These are phyloP conservation scores for Microctonus aethiopoides DNA, from an alignment of 2,888 invertebrate species.

Conservation along the genomic window DNA sequence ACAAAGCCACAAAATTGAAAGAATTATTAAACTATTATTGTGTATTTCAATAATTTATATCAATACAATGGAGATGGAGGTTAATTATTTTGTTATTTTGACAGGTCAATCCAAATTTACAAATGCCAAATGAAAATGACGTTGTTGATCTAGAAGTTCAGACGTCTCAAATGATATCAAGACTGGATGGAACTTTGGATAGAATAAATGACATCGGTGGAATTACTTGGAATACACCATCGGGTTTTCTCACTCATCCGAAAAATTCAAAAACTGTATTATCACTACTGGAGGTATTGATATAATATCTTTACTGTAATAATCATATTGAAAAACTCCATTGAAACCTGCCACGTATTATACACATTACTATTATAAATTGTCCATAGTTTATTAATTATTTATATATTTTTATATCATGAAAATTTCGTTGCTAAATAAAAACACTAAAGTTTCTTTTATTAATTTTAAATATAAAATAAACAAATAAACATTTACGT, in stretches of 20 bases:
- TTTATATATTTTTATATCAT: not conserved
- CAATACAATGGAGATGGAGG: not conserved
- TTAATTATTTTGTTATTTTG: constrained; percentile 53
- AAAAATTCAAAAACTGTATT: constrained; percentile 70
- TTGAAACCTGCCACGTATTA: not conserved
- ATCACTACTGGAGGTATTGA: constrained; percentile 66
- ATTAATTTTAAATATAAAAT: no score
- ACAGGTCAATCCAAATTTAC: constrained; percentile 59
- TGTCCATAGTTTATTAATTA: not conserved
- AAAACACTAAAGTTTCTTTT: no score
- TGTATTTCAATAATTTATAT: not conserved
- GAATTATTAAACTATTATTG: not conserved
- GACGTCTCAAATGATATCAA: constrained; percentile 78
- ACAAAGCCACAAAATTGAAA: not conserved
- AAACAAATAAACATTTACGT: no score
- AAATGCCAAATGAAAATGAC: constrained; percentile 49
- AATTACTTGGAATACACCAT: constrained; percentile 69
- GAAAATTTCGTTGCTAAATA: not conserved
- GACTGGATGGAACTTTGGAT: constrained; percentile 75
- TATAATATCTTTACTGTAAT: not conserved
- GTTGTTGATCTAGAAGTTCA: constrained; percentile 73
- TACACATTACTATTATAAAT: not conserved
- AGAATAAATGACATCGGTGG: constrained; percentile 63
- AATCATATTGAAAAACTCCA: not conserved
- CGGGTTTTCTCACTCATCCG: constrained; percentile 70